Conservation (phyloP, 2,113 vertebrate species). For the Sinocyclocheilus grahami region DNA sequence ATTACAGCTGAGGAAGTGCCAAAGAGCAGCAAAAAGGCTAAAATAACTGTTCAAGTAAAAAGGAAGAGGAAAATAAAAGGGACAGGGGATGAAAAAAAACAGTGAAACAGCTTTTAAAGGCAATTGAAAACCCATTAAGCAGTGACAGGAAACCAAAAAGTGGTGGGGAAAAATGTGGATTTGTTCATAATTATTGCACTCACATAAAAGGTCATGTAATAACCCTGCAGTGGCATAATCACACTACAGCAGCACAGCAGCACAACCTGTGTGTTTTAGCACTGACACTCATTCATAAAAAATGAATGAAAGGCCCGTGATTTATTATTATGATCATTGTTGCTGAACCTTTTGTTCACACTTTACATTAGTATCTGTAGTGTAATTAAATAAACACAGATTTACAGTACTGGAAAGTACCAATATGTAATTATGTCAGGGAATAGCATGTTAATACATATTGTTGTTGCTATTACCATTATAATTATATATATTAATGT, state of each 20-base stretch:
- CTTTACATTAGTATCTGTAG: neutral
- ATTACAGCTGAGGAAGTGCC: neutral
- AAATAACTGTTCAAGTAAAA: neutral
- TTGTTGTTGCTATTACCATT: neutral
- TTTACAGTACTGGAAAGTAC: neutral
- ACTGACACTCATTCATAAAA: neutral
- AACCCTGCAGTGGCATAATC: conserved; percentile 12
- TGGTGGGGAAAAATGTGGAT: conserved; percentile 18
- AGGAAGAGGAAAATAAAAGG: neutral
- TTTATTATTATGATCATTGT: neutral
- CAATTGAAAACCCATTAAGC: conserved; percentile 69
- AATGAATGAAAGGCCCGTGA: neutral
- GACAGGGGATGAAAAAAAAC: conserved; percentile 33
- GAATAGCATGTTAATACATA: neutral
- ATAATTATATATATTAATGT: neutral
- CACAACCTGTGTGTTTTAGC: neutral
- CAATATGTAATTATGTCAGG: neutral
- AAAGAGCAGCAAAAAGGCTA: conserved; percentile 17
- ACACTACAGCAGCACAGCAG: conserved; percentile 4
- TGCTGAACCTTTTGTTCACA: neutral
- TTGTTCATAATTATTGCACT: conserved; percentile 30
- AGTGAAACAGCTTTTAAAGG: conserved; percentile 64
- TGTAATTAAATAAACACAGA: neutral
- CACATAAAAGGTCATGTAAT: conserved; percentile 25
- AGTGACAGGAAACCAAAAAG: conserved; percentile 53